These are phyloP conservation scores for Alfaro cultratus DNA, from an alignment of 2,797 vertebrate genomes.

Conservation along the genomic window DNA sequence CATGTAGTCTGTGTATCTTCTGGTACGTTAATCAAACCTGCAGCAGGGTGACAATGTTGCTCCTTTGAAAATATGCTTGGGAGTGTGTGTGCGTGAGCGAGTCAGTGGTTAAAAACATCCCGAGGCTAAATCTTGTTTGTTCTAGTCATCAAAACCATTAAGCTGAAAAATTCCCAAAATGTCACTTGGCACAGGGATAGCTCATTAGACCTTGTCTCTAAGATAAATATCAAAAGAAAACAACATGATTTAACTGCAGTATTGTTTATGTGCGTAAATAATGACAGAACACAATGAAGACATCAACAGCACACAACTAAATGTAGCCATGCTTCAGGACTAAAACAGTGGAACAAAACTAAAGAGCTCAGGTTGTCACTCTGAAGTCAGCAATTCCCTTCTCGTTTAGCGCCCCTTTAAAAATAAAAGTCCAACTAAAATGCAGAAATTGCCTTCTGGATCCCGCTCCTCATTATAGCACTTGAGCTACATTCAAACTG, in stretches of 20 bases:
- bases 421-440: slow-evolving; percentile 41
- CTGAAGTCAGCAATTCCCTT: slow-evolving; percentile 25
- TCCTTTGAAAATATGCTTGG: slow-evolving; percentile 44
- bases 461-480: slow-evolving; percentile 47
- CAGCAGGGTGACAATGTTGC: slow-evolving; percentile 53
- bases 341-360: slow-evolving; percentile 16
- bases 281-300: slow-evolving; percentile 18
- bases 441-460: slow-evolving; percentile 14
- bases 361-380: slow-evolving; percentile 13
- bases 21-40: slow-evolving; percentile 55
- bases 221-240: slow-evolving; percentile 33
- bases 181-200: slow-evolving; percentile 40
- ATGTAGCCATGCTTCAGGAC: not conserved
- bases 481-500: slow-evolving; percentile 43
- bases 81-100: slow-evolving; percentile 38
- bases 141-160: slow-evolving; percentile 64
- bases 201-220: slow-evolving; percentile 40
- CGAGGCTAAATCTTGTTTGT: slow-evolving; percentile 51
- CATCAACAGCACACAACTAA: slow-evolving; percentile 4
- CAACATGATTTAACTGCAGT: slow-evolving; percentile 13
- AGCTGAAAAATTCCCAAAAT: slow-evolving; percentile 47
- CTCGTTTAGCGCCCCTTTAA: slow-evolving; percentile 24
- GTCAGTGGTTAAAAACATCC: slow-evolving; percentile 55
- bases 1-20: slow-evolving; percentile 65
- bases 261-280: slow-evolving; percentile 22